Evolutionary conservation across 1,140 invertebrate genomes (phyloP).

Genomic region (Chionoecetes opilio): DNA sequence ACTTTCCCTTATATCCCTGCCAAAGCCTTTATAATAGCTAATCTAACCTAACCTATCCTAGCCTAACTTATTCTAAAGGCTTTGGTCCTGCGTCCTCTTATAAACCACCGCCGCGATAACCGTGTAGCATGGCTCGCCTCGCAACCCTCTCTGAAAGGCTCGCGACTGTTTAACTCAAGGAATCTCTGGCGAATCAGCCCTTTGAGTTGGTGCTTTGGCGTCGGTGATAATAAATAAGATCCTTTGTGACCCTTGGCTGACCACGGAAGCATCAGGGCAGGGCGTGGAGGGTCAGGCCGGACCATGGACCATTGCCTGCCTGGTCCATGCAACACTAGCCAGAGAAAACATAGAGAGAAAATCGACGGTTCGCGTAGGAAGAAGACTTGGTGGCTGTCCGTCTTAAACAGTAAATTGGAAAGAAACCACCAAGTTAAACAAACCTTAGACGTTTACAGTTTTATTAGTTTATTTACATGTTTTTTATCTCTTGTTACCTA

Average conservation of each 20-base stretch:
- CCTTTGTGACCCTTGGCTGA: neutral
- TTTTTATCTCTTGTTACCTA: no score
- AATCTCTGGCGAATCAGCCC: neutral
- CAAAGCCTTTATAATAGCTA: no score
- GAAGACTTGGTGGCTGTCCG: neutral
- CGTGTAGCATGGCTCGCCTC: neutral
- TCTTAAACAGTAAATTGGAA: neutral
- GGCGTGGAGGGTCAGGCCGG: no score
- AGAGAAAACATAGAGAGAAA: neutral
- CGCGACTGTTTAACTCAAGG: neutral
- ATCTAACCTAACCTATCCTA: no score
- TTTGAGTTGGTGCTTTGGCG: neutral
- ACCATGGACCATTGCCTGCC: no score
- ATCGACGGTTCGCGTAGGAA: neutral
- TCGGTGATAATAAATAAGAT: neutral
- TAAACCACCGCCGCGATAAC: constrained; percentile 5
- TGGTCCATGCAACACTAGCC: neutral
- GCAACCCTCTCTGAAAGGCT: neutral
- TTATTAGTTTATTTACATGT: neutral
- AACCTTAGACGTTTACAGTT: neutral
- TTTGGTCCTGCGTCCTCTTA: neutral
- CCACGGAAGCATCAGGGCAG: neutral
- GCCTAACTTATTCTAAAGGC: no score
- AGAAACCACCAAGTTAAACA: neutral
- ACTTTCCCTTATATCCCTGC: no score